phyloP scores from a whole-genome alignment of 2,113 vertebrate species.

The Etheostoma spectabile region DNA sequence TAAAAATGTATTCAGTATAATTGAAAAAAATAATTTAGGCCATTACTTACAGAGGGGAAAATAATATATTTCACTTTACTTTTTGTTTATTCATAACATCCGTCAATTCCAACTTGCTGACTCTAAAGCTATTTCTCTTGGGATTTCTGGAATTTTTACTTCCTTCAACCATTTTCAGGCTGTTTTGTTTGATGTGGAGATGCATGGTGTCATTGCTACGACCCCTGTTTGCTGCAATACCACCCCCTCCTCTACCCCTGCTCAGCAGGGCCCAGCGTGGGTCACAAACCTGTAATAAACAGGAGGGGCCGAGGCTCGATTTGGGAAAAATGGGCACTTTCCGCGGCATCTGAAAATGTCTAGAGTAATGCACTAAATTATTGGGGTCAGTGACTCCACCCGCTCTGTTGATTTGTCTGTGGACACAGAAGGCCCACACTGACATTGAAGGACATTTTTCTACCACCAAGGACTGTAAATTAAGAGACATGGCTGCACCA shows the following conservation, averaged over 20 bases:
- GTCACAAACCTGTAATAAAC: conserved; percentile 88
- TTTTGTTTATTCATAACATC: conserved; percentile 47
- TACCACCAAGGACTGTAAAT: conserved; percentile 81
- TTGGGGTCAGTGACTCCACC: conserved; percentile 85
- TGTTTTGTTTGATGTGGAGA: conserved; percentile 75
- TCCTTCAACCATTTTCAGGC: conserved; percentile 53
- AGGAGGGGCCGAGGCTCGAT: conserved; percentile 78
- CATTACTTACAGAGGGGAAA: background rate
- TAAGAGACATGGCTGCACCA: conserved; percentile 66
- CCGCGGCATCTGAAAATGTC: conserved; percentile 79
- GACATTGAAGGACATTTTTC: conserved; percentile 86
- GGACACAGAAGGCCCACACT: conserved; percentile 81
- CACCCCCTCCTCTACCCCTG: conserved; percentile 57
- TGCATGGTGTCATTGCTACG: conserved; percentile 82
- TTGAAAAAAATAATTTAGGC: background rate
- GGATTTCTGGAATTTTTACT: conserved; percentile 60
- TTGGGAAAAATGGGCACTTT: conserved; percentile 83
- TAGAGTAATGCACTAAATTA: conserved; percentile 86
- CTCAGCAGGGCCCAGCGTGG: conserved; percentile 78
- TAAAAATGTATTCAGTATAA: background rate
- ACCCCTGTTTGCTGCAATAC: conserved; percentile 80
- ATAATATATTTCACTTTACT: conserved; percentile 4
- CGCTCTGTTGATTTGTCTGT: conserved; percentile 86
- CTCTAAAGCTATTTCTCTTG: conserved; percentile 28
- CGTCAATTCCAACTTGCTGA: conserved; percentile 35